Evolutionary conservation across 2,888 invertebrate genomes (phyloP).

Genomic region (Drosophila multiciliata): DNA sequence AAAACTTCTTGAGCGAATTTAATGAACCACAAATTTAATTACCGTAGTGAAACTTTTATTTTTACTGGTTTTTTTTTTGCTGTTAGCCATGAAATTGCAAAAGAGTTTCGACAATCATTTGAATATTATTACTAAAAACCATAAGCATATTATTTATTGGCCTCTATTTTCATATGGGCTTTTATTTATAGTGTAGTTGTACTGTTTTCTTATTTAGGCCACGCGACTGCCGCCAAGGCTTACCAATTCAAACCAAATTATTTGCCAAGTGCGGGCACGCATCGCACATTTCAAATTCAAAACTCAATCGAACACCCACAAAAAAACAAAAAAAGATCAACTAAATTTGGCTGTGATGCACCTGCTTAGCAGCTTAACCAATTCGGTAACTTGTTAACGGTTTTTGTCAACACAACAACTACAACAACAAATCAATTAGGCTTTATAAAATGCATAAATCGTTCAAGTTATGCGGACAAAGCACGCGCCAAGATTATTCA

Average conservation of each 20-base stretch:
- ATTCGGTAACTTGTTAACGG: slow-evolving; percentile 36
- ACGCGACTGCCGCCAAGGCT: slow-evolving; percentile 66
- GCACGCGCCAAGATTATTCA: slow-evolving; percentile 60
- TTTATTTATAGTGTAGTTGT: slow-evolving; percentile 21
- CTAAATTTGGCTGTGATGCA: slow-evolving; percentile 51
- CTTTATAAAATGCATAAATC: slow-evolving; percentile 67
- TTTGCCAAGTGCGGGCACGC: slow-evolving; percentile 74
- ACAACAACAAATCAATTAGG: slow-evolving; percentile 67
- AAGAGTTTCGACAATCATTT: slow-evolving; percentile 38
- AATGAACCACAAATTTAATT: slow-evolving; percentile 48
- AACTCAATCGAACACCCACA: slow-evolving; percentile 29
- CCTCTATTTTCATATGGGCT: slow-evolving; percentile 22
- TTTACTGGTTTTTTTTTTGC: background rate
- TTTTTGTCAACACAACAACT: slow-evolving; percentile 14
- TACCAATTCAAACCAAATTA: slow-evolving; percentile 48
- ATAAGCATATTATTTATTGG: slow-evolving; percentile 60
- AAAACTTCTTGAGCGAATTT: slow-evolving; percentile 58
- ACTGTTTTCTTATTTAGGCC: slow-evolving; percentile 73
- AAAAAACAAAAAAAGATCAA: slow-evolving; percentile 23
- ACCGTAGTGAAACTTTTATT: slow-evolving; percentile 62
- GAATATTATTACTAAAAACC: slow-evolving; percentile 40
- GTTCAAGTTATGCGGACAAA: slow-evolving; percentile 43
- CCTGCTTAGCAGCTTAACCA: slow-evolving; percentile 46
- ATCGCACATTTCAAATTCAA: slow-evolving; percentile 68
- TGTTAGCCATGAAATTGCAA: slow-evolving; percentile 24